Conservation (phyloP, 2,888 invertebrate genomes). For the Pseudococcus longispinus region DNA sequence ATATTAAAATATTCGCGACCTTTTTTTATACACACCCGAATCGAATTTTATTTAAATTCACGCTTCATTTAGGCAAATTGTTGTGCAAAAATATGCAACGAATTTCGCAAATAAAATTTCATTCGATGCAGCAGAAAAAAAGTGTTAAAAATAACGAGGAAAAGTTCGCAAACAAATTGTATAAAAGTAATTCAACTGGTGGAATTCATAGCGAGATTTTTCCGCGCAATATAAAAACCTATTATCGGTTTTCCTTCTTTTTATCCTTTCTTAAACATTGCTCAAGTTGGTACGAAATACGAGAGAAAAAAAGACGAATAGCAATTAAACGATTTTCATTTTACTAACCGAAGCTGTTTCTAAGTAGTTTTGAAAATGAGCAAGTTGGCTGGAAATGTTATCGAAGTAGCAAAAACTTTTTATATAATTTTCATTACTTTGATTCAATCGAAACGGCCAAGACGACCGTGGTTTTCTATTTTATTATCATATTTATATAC, state of each 20-base stretch:
- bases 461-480: neutral
- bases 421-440: slow-evolving; percentile 31
- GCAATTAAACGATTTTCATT: slow-evolving; percentile 14
- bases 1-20: slow-evolving; percentile 4
- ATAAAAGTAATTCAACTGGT: slow-evolving; percentile 41
- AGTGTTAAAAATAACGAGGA: slow-evolving; percentile 25
- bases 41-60: neutral
- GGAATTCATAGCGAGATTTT: slow-evolving; percentile 45
- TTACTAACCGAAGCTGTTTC: neutral
- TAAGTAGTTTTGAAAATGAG: neutral
- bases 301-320: neutral
- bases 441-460: neutral
- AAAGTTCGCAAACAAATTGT: slow-evolving; percentile 43
- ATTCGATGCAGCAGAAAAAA: neutral
- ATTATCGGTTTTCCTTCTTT: slow-evolving; percentile 30
- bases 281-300: neutral
- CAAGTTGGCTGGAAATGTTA: slow-evolving; percentile 3
- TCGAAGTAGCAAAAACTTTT: neutral
- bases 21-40: neutral
- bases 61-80: slow-evolving; percentile 27
- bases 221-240: slow-evolving; percentile 32
- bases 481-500: slow-evolving; percentile 1
- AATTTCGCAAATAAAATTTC: slow-evolving; percentile 9
- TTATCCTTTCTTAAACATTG: neutral
- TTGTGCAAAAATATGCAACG: neutral